These are phyloP conservation scores for Mylabris phalerata DNA, from an alignment of 1,140 invertebrate species.

Conservation along the genomic window DNA sequence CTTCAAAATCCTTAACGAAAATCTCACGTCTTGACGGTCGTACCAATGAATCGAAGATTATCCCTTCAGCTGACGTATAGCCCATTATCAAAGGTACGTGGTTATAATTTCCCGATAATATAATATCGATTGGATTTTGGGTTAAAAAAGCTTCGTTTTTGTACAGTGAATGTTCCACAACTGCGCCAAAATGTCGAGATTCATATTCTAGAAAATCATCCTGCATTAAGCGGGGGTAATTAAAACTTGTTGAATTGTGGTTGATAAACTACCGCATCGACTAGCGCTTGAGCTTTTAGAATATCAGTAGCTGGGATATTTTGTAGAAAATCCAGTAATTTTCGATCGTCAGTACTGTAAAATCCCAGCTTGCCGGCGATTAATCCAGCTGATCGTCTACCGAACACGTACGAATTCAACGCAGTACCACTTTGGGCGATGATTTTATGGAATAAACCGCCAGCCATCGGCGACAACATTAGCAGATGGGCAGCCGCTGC, in stretches of 20 bases:
- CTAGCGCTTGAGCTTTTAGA: conserved; percentile 25
- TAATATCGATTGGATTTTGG: conserved; percentile 39
- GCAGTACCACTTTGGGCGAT: conserved; percentile 56
- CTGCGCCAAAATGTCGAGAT: conserved; percentile 33
- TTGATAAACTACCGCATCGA: neutral
- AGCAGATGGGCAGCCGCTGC: conserved; percentile 34
- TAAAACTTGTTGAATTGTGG: too few species aligned
- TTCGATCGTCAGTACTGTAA: neutral
- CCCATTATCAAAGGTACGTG: conserved; percentile 56
- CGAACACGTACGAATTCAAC: conserved; percentile 25
- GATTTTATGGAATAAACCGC: conserved; percentile 48
- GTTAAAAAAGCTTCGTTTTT: conserved; percentile 39
- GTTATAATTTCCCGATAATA: conserved; percentile 41
- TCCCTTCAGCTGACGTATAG: conserved; percentile 51
- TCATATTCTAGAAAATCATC: conserved; percentile 3
- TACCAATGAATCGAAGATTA: conserved; percentile 33
- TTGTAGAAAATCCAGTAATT: conserved; percentile 41
- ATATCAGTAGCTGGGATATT: conserved; percentile 41
- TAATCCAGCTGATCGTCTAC: neutral
- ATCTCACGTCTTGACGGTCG: conserved; percentile 24
- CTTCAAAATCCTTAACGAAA: conserved; percentile 37
- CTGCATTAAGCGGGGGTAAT: neutral
- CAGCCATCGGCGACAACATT: conserved; percentile 23
- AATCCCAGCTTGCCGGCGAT: conserved; percentile 1
- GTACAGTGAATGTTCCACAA: conserved; percentile 41